Evolutionary conservation across 1,140 invertebrate species (phyloP).

Genomic region (Lasaia peninsularis): DNA sequence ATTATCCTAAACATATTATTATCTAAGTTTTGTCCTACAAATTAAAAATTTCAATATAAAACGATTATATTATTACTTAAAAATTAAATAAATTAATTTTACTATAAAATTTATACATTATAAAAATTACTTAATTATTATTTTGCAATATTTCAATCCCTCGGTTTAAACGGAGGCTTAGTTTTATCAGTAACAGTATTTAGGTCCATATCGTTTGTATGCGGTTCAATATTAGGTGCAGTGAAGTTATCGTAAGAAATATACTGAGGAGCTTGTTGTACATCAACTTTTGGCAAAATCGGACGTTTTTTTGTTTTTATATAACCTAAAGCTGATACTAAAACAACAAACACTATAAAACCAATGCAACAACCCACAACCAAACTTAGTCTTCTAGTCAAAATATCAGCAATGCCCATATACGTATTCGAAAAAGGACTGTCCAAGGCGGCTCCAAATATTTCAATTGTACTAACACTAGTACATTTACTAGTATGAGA

Average conservation of each 20-base stretch:
- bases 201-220: slow-evolving; percentile 63
- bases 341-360: slow-evolving; percentile 88
- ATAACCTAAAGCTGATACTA: slow-evolving; percentile 90
- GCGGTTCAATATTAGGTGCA: slow-evolving; percentile 66
- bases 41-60: slow-evolving; percentile 6
- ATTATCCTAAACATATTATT: slow-evolving; percentile 9
- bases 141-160: slow-evolving; percentile 25
- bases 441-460: slow-evolving; percentile 81
- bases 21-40: neutral
- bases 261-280: slow-evolving; percentile 78
- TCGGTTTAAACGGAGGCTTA: slow-evolving; percentile 35
- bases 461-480: slow-evolving; percentile 86
- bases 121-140: slow-evolving; percentile 4
- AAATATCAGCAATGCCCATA: slow-evolving; percentile 81
- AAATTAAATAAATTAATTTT: neutral
- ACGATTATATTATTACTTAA: slow-evolving; percentile 1
- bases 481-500: slow-evolving; percentile 86
- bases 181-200: slow-evolving; percentile 62
- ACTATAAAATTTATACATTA: slow-evolving; percentile 11
- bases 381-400: slow-evolving; percentile 87
- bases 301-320: slow-evolving; percentile 91
- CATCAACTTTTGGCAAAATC: slow-evolving; percentile 83
- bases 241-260: slow-evolving; percentile 72
- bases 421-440: slow-evolving; percentile 83
- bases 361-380: slow-evolving; percentile 92